Percentiles rank a stretch among this genome's conserved stretches.
Evolutionary conservation across 1,140 invertebrate genomes (phyloP).

Genomic region (Globodera ellingtonae): DNA sequence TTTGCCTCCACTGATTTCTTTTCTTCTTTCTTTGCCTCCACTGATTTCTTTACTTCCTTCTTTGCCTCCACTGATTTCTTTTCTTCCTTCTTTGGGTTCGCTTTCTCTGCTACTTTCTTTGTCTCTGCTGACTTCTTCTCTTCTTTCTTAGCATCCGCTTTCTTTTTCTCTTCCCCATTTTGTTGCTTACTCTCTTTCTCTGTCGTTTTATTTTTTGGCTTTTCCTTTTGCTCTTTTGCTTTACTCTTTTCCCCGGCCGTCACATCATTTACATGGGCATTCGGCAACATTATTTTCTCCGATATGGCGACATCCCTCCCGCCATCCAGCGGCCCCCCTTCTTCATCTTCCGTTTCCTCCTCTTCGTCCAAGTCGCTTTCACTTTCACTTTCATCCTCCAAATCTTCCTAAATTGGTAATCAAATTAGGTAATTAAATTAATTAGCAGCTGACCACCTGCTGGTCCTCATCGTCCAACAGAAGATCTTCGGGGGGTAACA

Average conservation of each 20-base stretch:
- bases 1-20: not conserved
- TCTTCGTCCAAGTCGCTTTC: slow-evolving; percentile 22
- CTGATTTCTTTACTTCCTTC: slow-evolving; percentile 10
- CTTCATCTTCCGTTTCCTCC: slow-evolving; percentile 38
- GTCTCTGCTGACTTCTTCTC: slow-evolving; percentile 6
- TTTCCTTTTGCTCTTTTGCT: slow-evolving; percentile 13
- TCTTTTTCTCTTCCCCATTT: slow-evolving; percentile 3
- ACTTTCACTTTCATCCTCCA: slow-evolving; percentile 11
- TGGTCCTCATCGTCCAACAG: slow-evolving; percentile 1
- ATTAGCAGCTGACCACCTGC: not conserved
- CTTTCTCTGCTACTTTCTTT: slow-evolving; percentile 1
- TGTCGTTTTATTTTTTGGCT: slow-evolving; percentile 8
- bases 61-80: slow-evolving; percentile 22
- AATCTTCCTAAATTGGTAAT: slow-evolving; percentile 4
- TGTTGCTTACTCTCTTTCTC: slow-evolving; percentile 19
- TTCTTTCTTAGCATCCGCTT: slow-evolving; percentile 6
- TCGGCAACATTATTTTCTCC: slow-evolving; percentile 23
- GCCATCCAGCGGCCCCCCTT: slow-evolving; percentile 10
- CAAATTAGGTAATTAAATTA: slow-evolving; percentile 2
- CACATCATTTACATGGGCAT: slow-evolving; percentile 29
- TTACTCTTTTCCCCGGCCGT: slow-evolving; percentile 23
- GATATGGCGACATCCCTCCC: slow-evolving; percentile 8
- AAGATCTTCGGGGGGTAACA: slow-evolving; percentile 30
- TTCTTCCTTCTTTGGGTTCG: slow-evolving; percentile 12
- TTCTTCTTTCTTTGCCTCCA: slow-evolving; percentile 16